Evolutionary conservation across 1,140 invertebrate genomes (phyloP).

Genomic region (Drosophila novamexicana): DNA sequence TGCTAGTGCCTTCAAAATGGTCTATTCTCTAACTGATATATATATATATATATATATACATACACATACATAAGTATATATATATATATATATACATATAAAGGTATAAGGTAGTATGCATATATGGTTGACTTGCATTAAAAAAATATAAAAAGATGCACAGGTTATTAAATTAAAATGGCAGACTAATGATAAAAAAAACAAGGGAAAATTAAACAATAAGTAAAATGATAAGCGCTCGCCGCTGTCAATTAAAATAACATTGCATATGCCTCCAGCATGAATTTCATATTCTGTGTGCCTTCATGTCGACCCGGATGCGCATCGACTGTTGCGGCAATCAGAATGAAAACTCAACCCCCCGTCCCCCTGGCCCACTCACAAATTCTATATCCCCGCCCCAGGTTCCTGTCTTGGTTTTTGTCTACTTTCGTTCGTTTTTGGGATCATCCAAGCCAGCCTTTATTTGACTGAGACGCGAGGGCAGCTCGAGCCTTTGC

Average conservation of each 20-base stretch:
- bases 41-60: conserved; percentile 1
- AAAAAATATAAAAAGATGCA: conserved; percentile 18
- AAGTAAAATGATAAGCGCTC: conserved; percentile 47
- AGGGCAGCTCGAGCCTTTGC: conserved; percentile 23
- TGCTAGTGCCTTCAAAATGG: conserved; percentile 1
- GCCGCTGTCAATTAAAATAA: conserved; percentile 45
- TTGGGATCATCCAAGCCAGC: conserved; percentile 30
- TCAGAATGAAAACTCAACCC: not conserved
- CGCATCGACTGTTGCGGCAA: not conserved
- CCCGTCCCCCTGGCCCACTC: conserved; percentile 6
- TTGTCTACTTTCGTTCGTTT: conserved; percentile 19
- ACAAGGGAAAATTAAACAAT: conserved; percentile 31
- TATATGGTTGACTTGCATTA: conserved; percentile 15
- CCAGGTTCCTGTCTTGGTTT: not conserved
- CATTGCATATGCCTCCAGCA: conserved; percentile 35
- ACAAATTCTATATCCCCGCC: conserved; percentile 5
- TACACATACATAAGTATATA: conserved; percentile 5
- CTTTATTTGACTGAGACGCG: conserved; percentile 26
- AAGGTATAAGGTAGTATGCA: not conserved
- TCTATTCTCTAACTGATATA: not conserved
- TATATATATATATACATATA: conserved; percentile 14
- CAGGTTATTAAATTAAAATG: conserved; percentile 38
- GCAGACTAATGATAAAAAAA: conserved; percentile 28
- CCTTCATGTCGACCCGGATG: not conserved
- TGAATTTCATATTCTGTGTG: not conserved